These are phyloP conservation scores for Parauchenoglanis ngamensis DNA, from an alignment of 2,797 vertebrate genomes.

Conservation along the genomic window DNA sequence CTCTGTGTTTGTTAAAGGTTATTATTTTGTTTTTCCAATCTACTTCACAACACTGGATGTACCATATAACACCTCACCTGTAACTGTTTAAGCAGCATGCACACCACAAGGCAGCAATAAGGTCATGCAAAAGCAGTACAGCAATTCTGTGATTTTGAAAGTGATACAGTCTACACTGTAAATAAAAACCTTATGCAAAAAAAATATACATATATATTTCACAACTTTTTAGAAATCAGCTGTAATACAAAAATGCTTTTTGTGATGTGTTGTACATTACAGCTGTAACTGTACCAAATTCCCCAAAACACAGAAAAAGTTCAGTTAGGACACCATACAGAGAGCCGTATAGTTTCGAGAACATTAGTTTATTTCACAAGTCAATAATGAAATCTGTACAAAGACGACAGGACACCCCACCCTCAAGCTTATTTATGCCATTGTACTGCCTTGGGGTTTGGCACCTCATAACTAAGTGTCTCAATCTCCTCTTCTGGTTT, in stretches of 20 bases:
- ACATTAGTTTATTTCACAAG: constrained; percentile 42
- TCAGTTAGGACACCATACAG: not conserved
- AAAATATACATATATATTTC: not conserved
- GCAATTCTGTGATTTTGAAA: not conserved
- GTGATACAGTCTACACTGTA: not conserved
- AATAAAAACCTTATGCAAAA: not conserved
- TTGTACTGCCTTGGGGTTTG: constrained; percentile 68
- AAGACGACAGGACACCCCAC: constrained; percentile 38
- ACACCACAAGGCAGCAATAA: not conserved
- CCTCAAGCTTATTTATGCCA: constrained; percentile 67
- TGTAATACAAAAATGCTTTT: not conserved
- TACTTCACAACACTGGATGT: not conserved
- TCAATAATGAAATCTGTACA: constrained; percentile 43
- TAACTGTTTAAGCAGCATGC: not conserved
- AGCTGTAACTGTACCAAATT: not conserved
- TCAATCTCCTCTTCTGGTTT: constrained; percentile 79
- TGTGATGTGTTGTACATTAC: not conserved
- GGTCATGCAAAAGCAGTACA: not conserved
- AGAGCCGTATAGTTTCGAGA: not conserved
- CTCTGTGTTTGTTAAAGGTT: not conserved
- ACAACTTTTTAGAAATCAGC: not conserved
- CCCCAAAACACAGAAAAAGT: too few relatives aligned
- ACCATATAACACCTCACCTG: not conserved
- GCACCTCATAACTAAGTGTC: constrained; percentile 64
- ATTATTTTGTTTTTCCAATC: not conserved